Percentiles rank a stretch among this genome's conserved stretches.
Conservation (phyloP, 2,888 invertebrate species). For the Papilio protenor region DNA sequence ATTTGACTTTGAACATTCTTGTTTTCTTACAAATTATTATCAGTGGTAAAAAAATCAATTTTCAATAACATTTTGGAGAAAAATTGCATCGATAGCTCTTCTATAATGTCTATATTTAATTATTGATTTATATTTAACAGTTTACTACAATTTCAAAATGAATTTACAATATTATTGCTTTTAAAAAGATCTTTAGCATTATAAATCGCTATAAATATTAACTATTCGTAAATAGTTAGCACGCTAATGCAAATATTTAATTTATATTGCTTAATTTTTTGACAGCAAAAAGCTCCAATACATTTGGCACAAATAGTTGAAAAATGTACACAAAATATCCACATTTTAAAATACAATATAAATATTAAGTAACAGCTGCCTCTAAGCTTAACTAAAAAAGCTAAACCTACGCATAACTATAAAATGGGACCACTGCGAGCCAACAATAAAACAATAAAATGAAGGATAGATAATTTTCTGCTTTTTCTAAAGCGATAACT, state of each 20-base stretch:
- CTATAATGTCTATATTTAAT: no score
- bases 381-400: slow-evolving; percentile 22
- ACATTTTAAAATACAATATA: slow-evolving; percentile 12
- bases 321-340: slow-evolving; percentile 1
- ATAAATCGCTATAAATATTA: neutral
- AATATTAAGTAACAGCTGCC: slow-evolving; percentile 40
- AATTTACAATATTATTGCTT: no score
- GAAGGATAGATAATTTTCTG: neutral
- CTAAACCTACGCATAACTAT: neutral
- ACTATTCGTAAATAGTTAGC: neutral
- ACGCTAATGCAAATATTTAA: neutral
- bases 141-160: no score
- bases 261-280: slow-evolving; percentile 6
- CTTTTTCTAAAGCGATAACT: neutral
- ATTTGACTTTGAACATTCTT: neutral
- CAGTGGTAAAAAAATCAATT: neutral
- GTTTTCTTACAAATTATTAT: neutral
- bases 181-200: no score
- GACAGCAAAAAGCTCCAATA: neutral
- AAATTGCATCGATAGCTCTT: neutral
- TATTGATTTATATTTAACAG: no score
- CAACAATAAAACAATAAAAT: neutral
- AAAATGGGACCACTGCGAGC: slow-evolving; percentile 17
- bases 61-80: neutral
- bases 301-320: slow-evolving; percentile 33